phyloP scores from a whole-genome alignment of 1,140 invertebrate genomes.

The Lanistes nyassanus region DNA sequence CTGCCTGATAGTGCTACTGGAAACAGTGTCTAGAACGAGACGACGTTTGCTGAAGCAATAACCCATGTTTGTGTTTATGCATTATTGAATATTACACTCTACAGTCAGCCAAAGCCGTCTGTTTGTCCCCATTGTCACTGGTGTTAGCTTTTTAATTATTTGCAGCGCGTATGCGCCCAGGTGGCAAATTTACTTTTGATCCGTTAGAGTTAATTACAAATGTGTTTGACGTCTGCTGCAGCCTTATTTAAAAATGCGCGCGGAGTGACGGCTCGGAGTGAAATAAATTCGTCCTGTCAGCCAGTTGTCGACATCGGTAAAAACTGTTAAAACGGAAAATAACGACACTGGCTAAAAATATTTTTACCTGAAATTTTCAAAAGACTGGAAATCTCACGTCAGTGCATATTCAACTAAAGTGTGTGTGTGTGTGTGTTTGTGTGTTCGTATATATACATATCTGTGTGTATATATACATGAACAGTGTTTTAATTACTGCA shows the following conservation, averaged over 20 bases:
- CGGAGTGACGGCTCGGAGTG: background rate
- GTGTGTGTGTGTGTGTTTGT: conserved; percentile 12
- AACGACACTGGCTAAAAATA: too few species aligned
- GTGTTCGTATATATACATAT: background rate
- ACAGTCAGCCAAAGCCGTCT: too few species aligned
- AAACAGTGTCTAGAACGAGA: too few species aligned
- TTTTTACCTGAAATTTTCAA: too few species aligned
- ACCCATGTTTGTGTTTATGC: too few species aligned
- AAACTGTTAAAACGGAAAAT: background rate
- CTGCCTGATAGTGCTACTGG: too few species aligned
- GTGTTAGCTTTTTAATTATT: too few species aligned
- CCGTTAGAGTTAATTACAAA: background rate
- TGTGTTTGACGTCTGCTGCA: background rate
- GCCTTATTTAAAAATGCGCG: background rate
- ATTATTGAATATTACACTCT: too few species aligned
- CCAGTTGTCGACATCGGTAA: background rate
- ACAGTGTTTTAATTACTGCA: background rate
- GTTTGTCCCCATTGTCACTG: too few species aligned
- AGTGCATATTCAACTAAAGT: background rate
- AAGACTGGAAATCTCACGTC: background rate
- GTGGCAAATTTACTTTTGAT: too few species aligned
- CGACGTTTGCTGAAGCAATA: too few species aligned
- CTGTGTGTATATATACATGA: background rate
- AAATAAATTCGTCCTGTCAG: background rate
- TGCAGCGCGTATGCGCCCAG: too few species aligned